Evolutionary conservation across 2,888 invertebrate species (phyloP), one percentile per base, ranked within the genome.

Genomic region (Cecidostiba fungosa): DNA sequence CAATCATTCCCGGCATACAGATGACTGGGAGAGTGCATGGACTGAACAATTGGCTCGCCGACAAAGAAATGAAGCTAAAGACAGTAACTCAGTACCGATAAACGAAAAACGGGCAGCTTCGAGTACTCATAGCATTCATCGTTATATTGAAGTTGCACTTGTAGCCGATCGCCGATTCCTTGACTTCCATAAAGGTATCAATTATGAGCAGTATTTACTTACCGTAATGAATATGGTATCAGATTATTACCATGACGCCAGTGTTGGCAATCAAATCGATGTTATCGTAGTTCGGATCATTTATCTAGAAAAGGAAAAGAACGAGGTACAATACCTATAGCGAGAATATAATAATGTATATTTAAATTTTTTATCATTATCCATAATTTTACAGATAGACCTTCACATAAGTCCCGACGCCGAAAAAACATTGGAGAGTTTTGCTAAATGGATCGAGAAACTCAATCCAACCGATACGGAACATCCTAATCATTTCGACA

Each of bases 171-270:
- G 95, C 81, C 96, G 96, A 89, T 98, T 98, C 97, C 95, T 97
- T 85, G 96, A 97, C 84, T 98, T 97, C 92, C 98, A 98, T 94
- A 94, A 95, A 87, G 95, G 96, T 89, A 96, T 96, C 89, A 96
- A 97, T 91, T 95, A 97, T 89, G 96, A 97, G 92, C 97, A 96
- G 19, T 98, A 98, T 92, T 95, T 98, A 66, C 94, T 98, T 74
- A 98, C 98, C 70, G 96, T 98, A 86, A 97, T 98, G 97, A 98
- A 98, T 92, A 98, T 98, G 97, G 98, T 95, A 93, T 96, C 97
- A 3, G 95, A 96, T 14, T 94, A 96, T 69, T 97, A 97, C 93
- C 96, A 96, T 94, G 97, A 97, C 90, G 96, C 96, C 14, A 96
- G 96, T 81, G 97, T 97, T 88, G 98, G 98, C 70, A 98, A 98